These are phyloP conservation scores for Cyanoderma ruficeps DNA, from an alignment of 2,113 vertebrate genomes.

Conservation along the genomic window DNA sequence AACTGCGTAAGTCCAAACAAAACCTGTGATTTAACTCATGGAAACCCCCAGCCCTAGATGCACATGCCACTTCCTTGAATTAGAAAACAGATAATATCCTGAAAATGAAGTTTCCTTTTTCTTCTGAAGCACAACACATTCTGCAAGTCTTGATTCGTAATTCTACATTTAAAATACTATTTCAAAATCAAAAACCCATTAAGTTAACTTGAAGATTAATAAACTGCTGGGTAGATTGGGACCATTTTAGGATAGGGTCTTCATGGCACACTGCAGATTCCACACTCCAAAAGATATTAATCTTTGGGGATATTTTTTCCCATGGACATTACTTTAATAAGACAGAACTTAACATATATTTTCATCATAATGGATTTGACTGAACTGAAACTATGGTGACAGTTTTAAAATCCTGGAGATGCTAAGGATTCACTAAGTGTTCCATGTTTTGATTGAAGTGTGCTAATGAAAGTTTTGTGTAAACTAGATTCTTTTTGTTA, in stretches of 20 bases:
- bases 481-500: not conserved
- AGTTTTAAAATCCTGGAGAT: not conserved
- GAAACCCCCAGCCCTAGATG: not conserved
- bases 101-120: not conserved
- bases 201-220: not conserved
- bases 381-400: not conserved
- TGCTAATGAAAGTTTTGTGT: not conserved
- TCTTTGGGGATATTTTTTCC: not conserved
- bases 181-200: not conserved
- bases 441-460: not conserved
- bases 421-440: not conserved
- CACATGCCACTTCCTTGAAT: not conserved
- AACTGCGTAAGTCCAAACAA: conserved; percentile 86
- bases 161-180: not conserved
- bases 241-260: not conserved
- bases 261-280: not conserved
- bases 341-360: not conserved
- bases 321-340: not conserved
- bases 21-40: not conserved
- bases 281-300: not conserved
- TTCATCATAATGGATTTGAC: not conserved
- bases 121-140: not conserved
- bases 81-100: not conserved
- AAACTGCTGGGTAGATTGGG: not conserved
- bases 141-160: not conserved